Evolutionary conservation across 2,797 vertebrate genomes (phyloP), one percentile per base, ranked within the genome.

Genomic region (Aselliscus stoliczkanus): DNA sequence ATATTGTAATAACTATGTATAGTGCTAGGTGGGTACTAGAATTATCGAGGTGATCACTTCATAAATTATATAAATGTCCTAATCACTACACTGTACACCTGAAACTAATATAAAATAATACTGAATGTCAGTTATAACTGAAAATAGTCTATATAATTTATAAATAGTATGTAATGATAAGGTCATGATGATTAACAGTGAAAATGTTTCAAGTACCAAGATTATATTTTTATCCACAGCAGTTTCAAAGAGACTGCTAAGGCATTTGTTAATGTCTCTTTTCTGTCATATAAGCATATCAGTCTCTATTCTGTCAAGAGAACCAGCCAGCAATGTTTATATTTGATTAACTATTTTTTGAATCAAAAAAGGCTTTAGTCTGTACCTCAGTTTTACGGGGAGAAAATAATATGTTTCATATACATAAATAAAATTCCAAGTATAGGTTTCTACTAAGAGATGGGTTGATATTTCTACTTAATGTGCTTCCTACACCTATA

Each of bases 351-450:
- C 37, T 77, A 91, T 42, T 44, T 95, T 96, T 75, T 96, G 62
- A 94, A 97, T 92, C 58, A 50, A 89, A 86, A 97, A 97, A 1
- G 0, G 77, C 92, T 81, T 96, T 76, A 62, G 80, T 65, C 1
- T 94, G 15, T 69, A 93, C 92, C 93, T 96, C 6, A 58, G 76
- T 97, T 79, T 62, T 70, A 11, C 73, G 90, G 83, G 25, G 64
- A 92, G 77, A 97, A 93, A 90, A 86, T 39, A 90, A 86, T 39
- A 85, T 93, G 29, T 69, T 94, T 9, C 34, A 88, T 95, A 97
- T 97, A 97, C 97, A 97, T 94, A 97, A 97, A 96, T 97, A 73
- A 97, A 96, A 95, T 96, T 89, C 44, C 94, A 89, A 93, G 47
- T 94, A 96, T 93, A 58, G 37, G 90, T 75, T 96, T 82, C 58